These are phyloP conservation scores for Drosophila testacea DNA, from an alignment of 2,888 invertebrate species.

Conservation along the genomic window DNA sequence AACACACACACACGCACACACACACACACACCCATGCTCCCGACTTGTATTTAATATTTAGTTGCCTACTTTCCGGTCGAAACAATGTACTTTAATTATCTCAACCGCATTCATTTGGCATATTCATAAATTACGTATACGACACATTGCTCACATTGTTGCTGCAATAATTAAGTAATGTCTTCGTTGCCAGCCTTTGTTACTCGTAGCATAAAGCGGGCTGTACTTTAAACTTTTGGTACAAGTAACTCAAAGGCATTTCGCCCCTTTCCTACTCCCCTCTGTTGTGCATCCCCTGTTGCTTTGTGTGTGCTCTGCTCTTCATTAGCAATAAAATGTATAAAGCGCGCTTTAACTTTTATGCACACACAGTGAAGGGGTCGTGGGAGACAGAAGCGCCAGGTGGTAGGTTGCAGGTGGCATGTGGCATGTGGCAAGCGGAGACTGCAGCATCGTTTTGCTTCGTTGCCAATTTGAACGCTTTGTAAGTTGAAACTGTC, in stretches of 20 bases:
- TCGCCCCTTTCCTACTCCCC: background rate
- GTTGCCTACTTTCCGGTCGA: constrained; percentile 35
- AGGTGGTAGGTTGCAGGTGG: background rate
- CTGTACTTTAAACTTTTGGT: constrained; percentile 26
- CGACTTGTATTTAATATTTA: constrained; percentile 10
- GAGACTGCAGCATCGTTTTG: constrained; percentile 12
- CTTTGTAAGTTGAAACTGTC: constrained; percentile 59
- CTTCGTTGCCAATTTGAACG: constrained; percentile 49
- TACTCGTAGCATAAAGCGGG: constrained; percentile 6
- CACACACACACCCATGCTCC: background rate
- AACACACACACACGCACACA: no score
- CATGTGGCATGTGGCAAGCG: constrained; percentile 3
- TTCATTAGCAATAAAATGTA: constrained; percentile 67
- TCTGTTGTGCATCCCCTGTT: constrained; percentile 4
- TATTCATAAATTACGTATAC: constrained; percentile 43
- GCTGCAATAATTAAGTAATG: constrained; percentile 41
- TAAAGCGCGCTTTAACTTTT: constrained; percentile 25
- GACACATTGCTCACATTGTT: constrained; percentile 37
- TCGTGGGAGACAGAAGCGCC: background rate
- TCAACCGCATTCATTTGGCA: constrained; percentile 17
- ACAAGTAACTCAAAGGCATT: constrained; percentile 36
- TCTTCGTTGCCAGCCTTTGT: constrained; percentile 10
- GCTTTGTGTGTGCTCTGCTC: constrained; percentile 23
- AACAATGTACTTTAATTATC: constrained; percentile 10
- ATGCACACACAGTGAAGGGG: background rate